Evolutionary conservation across 2,797 vertebrate species (phyloP), one percentile per base, ranked within the genome.

Genomic region (Epinephelus malabaricus): DNA sequence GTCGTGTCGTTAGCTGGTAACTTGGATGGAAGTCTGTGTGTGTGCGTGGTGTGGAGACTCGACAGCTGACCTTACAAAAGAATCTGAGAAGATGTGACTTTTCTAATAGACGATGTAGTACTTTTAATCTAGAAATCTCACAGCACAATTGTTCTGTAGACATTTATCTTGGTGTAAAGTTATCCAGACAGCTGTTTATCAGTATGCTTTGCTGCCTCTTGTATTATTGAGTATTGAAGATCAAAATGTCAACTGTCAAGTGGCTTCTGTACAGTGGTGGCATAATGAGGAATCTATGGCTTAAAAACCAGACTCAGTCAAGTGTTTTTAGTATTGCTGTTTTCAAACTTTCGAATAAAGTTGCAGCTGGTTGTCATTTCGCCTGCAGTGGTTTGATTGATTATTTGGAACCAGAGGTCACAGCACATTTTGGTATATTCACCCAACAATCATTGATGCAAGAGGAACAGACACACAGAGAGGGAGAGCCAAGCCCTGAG

Each of bases 341-440:
- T 93, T 93, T 88, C 79, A 93, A 94, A 89, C 87, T 84, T 95
- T 93, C 93, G 67, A 96, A 96, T 96, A 96, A 96, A 96, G 95
- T 95, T 53, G 82, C 90, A 92, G 83, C 90, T 95, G 89, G 89
- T 96, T 91, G 94, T 93, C 86, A 89, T 81, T 77, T 81, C 6
- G 86, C 60, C 59, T 92, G 81, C 27, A 79, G 59, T 89, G 77
- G 58, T 90, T 92, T 83, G 72, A 74, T 76, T 88, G 4, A 81
- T 59, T 46, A 63, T 43, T 59, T 43, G 12, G 68, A 74, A 72
- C 15, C n/a, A 3, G n/a, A 80, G 11, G 23, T 63, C 12, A 27
- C 19, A 8, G 40, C 21, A 69, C 43, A 56, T 71, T 76, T 45
- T 49, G 12, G 7, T 30, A 18, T 13, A 69, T 64, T 56, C 21